Percentiles rank a stretch among this genome's conserved stretches.
Conservation (phyloP, 2,888 invertebrate species). For the Nemapogon koenigi region DNA sequence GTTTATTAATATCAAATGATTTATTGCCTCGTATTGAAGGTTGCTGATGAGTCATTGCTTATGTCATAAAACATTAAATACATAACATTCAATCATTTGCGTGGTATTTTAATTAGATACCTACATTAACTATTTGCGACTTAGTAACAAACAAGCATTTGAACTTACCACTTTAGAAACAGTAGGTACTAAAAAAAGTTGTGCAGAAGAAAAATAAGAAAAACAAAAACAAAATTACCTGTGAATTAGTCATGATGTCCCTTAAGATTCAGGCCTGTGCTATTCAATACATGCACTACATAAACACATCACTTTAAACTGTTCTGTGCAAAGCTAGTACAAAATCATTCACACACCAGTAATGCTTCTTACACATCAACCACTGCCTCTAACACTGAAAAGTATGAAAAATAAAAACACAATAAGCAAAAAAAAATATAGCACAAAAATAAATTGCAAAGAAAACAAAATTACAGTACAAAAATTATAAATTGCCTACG, state of each 20-base stretch:
- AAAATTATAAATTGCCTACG: no score
- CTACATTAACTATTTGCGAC: no score
- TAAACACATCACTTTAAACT: conserved; percentile 40
- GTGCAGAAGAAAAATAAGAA: conserved; percentile 31
- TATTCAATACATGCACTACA: conserved; percentile 57
- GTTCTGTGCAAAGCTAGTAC: conserved; percentile 54
- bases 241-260: conserved; percentile 67
- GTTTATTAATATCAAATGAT: no score
- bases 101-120: no score
- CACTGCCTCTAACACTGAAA: conserved; percentile 58
- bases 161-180: no score
- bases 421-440: conserved; percentile 34
- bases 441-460: conserved; percentile 21
- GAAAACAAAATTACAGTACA: conserved; percentile 16
- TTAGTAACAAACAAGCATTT: no score
- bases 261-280: conserved; percentile 42
- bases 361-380: conserved; percentile 45
- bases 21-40: no score
- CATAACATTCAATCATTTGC: no score
- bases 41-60: no score
- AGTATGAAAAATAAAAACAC: conserved; percentile 44
- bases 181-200: no score
- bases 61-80: no score
- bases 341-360: conserved; percentile 25
- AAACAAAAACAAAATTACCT: conserved; percentile 52